Conservation (phyloP, 2,113 vertebrate genomes). For the Asarcornis scutulata region DNA sequence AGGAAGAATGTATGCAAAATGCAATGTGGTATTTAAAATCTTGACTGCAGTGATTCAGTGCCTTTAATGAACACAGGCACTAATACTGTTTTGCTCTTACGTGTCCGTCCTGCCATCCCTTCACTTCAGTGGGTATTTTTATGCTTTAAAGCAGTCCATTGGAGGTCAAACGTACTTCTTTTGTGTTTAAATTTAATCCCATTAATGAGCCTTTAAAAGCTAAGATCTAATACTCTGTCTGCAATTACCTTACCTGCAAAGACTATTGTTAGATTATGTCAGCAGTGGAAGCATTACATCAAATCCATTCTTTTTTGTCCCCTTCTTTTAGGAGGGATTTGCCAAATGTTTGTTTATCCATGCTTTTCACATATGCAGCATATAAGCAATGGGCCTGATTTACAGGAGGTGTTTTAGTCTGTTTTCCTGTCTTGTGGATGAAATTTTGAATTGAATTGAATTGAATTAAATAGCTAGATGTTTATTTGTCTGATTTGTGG, state of each 20-base stretch:
- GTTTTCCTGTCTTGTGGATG: background rate
- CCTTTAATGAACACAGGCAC: background rate
- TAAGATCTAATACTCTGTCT: slow-evolving; percentile 30
- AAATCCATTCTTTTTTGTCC: slow-evolving; percentile 35
- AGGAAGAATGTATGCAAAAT: slow-evolving; percentile 35
- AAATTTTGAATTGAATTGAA: background rate
- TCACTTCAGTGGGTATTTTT: background rate
- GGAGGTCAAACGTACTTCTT: background rate
- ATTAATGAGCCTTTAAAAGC: background rate
- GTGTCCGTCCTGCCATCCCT: background rate
- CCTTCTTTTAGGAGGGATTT: slow-evolving; percentile 44
- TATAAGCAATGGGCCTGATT: background rate
- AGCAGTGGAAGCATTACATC: slow-evolving; percentile 25
- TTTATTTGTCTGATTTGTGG: background rate
- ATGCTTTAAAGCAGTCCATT: background rate
- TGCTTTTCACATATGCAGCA: background rate
- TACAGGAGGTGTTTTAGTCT: background rate
- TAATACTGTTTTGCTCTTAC: background rate
- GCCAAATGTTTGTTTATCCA: background rate
- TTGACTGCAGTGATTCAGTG: slow-evolving; percentile 29
- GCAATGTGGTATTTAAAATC: slow-evolving; percentile 47
- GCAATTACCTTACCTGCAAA: slow-evolving; percentile 51
- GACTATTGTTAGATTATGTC: slow-evolving; percentile 28
- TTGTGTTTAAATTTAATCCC: background rate
- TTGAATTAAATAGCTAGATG: background rate